Conservation (phyloP, 2,797 vertebrate genomes). For the Amniataba percoides region DNA sequence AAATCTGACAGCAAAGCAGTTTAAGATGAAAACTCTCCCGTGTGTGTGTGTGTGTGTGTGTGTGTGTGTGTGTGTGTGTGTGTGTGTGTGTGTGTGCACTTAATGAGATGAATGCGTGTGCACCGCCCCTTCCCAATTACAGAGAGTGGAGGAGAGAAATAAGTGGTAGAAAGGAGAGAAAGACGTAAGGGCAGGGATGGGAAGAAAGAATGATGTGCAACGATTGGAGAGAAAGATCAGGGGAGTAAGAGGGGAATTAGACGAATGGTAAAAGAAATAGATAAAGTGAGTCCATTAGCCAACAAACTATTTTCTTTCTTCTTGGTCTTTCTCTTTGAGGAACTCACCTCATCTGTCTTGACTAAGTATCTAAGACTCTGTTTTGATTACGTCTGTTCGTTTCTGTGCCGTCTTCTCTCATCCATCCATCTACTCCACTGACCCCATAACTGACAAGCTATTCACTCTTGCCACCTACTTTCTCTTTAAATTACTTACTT, state of each 20-base stretch:
- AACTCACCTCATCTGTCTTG: slow-evolving; percentile 58
- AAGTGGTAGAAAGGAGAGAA: slow-evolving; percentile 58
- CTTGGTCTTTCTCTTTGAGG: slow-evolving; percentile 33
- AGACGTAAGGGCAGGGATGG: slow-evolving; percentile 42
- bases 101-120: slow-evolving; percentile 73
- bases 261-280: slow-evolving; percentile 46
- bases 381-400: slow-evolving; percentile 49
- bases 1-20: no score
- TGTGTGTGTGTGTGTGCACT: slow-evolving; percentile 35
- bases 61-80: slow-evolving; percentile 25
- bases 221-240: slow-evolving; percentile 55
- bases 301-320: slow-evolving; percentile 51
- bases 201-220: slow-evolving; percentile 51
- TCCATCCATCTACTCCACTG: slow-evolving; percentile 50
- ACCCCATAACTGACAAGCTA: slow-evolving; percentile 44
- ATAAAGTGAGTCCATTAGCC: slow-evolving; percentile 62
- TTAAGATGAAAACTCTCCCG: no score
- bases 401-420: slow-evolving; percentile 32
- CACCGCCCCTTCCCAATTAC: slow-evolving; percentile 67
- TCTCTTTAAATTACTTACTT: slow-evolving; percentile 39
- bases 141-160: slow-evolving; percentile 68
- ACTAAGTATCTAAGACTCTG: slow-evolving; percentile 38
- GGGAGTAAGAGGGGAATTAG: slow-evolving; percentile 34
- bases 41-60: slow-evolving; percentile 23
- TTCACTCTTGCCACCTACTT: slow-evolving; percentile 21